Base-by-base conservation (phyloP, 2,888 invertebrate species). In the Phortica magna region DNA sequence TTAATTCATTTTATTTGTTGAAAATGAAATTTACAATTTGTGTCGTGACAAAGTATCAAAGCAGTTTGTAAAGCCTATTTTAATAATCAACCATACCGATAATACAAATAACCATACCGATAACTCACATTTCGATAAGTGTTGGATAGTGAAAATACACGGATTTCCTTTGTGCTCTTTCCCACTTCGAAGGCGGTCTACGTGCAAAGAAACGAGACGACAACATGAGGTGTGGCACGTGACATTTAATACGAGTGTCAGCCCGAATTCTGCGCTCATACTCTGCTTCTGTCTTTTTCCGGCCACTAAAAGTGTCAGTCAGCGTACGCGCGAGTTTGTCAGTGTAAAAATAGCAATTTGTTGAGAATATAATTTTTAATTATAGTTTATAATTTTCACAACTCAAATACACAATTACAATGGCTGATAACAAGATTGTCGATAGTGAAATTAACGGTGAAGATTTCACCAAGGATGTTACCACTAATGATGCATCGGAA, bases 401-500 rank as follows among this genome's bases (percentile, higher is more conserved):
- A 80, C 71, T 82, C 65, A 78, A 78, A 78, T 77, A 64, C 68
- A 41, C 39, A 72, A 76, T 77, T 65, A 83, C 73, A 87, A 94
- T 94, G 94, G 93, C 94, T 81, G 93, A 91, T 71, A 71, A 71
- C 70, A 93, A 92, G 89, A 93, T 94, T 93, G 90, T 90, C 78
- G 95, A 94, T 91, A 93, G 93, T 93, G 93, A 93, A 89, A 95
- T 95, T 95, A 95, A 95, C 93, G 95, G 95, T 92, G 96, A 95
- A 93, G 95, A 95, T 92, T 95, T 95, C 93, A 95, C 95, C 86
- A 94, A 95, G 94, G 95, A 95, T 91, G 94, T 95, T 88, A 94
- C 94, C 89, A 92, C 93, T 78, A 90, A 89, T 82, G 91, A 90
- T 80, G 88, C 88, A 78, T 77, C 88, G 76, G 95, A 95, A 83